Evolutionary conservation across 2,113 vertebrate species (phyloP).

Genomic region (Nesospiza acunhae): DNA sequence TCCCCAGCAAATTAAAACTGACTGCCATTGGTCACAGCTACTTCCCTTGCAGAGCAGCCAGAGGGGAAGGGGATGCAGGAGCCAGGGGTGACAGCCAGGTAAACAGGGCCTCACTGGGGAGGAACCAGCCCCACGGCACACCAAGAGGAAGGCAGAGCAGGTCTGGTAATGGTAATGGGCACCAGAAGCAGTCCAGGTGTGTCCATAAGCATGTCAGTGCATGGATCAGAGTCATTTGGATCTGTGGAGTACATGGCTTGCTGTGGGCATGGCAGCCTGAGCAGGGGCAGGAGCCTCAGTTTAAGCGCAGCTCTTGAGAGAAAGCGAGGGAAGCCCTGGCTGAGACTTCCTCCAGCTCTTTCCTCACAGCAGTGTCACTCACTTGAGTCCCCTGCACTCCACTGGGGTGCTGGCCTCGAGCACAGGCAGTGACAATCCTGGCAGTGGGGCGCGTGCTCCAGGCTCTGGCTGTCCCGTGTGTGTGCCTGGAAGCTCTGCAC

Average conservation of each 20-base stretch:
- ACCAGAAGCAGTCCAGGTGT: background rate
- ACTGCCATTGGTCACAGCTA: background rate
- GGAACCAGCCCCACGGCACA: background rate
- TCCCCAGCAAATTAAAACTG: background rate
- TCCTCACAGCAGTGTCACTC: background rate
- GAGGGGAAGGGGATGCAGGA: background rate
- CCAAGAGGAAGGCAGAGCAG: background rate
- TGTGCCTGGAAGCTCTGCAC: background rate
- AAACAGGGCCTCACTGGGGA: fast-evolving
- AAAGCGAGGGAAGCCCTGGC: background rate
- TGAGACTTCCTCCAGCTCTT: background rate
- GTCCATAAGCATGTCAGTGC: background rate
- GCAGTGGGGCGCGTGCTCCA: fast-evolving
- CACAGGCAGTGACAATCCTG: background rate
- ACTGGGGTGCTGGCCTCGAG: fast-evolving
- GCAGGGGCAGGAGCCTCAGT: background rate
- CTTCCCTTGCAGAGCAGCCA: background rate
- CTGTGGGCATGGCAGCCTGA: background rate
- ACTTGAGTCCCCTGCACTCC: background rate
- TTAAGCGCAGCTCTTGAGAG: background rate
- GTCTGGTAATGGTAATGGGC: background rate
- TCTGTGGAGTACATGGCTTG: background rate
- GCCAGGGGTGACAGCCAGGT: background rate
- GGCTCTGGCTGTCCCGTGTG: background rate
- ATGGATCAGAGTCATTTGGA: background rate